These are phyloP conservation scores for Phataginus tricuspis DNA, from an alignment of 2,797 vertebrate genomes.

Conservation along the genomic window DNA sequence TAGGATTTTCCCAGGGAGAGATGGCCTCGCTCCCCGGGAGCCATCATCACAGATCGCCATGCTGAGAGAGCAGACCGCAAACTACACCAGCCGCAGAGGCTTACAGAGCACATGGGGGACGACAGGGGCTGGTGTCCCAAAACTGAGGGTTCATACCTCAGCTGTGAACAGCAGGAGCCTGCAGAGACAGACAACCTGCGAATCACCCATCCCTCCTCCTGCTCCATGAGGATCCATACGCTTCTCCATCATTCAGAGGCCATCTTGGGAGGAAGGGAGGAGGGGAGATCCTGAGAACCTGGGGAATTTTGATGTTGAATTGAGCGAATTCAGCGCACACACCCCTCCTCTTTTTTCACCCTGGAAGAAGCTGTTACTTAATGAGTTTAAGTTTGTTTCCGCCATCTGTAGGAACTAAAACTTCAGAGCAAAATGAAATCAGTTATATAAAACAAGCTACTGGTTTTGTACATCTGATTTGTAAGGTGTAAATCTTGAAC, in stretches of 20 bases:
- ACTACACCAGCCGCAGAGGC: slow-evolving; percentile 62
- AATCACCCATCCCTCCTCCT: neutral
- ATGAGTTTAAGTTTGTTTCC: slow-evolving; percentile 31
- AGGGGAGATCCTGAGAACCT: neutral
- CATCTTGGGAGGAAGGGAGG: neutral
- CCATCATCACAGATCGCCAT: slow-evolving; percentile 39
- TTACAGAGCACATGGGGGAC: neutral
- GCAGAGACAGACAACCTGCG: neutral
- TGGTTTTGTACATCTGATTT: slow-evolving; percentile 3
- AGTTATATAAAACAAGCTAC: slow-evolving; percentile 47
- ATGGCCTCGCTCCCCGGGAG: slow-evolving; percentile 47
- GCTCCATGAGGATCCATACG: neutral
- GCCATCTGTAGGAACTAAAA: neutral
- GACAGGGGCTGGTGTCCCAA: neutral
- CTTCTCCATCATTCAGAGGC: neutral
- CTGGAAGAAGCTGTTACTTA: neutral
- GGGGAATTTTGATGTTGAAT: neutral
- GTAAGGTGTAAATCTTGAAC: slow-evolving; percentile 51
- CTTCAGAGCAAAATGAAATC: slow-evolving; percentile 43
- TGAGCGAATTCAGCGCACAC: neutral
- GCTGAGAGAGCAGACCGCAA: slow-evolving; percentile 30
- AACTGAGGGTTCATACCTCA: neutral
- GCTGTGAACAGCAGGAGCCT: neutral
- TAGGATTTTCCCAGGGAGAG: slow-evolving; percentile 53
- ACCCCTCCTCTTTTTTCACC: neutral